Conservation (phyloP, 1,140 invertebrate species). For the Drosophila serrata region DNA sequence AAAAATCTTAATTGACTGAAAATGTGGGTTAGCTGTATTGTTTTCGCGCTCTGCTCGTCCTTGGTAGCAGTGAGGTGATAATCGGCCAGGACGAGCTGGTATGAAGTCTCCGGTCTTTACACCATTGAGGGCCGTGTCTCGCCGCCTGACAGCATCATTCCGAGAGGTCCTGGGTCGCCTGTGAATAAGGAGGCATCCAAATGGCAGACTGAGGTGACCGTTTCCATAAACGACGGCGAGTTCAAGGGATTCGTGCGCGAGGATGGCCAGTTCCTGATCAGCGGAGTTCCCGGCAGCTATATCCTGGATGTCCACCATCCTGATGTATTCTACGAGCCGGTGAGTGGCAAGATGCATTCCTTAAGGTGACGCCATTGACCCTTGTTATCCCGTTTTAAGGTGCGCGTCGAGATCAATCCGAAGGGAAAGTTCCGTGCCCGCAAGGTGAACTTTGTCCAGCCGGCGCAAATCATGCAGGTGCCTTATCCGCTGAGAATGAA, state of each 20-base stretch:
- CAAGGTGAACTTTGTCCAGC: conserved; percentile 98
- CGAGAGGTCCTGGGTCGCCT: conserved; percentile 74
- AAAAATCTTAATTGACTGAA: conserved; percentile 19
- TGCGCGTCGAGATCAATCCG: conserved; percentile 96
- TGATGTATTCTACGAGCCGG: conserved; percentile 95
- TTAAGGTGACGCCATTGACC: not conserved
- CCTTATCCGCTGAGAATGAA: conserved; percentile 97
- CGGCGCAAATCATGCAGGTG: conserved; percentile 93
- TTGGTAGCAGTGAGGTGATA: conserved; percentile 44
- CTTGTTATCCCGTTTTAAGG: conserved; percentile 13
- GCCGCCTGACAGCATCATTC: conserved; percentile 86
- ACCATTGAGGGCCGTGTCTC: conserved; percentile 93
- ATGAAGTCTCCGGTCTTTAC: conserved; percentile 70
- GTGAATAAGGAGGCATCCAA: conserved; percentile 84
- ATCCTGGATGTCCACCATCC: conserved; percentile 97
- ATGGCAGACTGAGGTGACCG: conserved; percentile 92
- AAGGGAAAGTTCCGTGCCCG: conserved; percentile 98
- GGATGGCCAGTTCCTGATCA: conserved; percentile 97
- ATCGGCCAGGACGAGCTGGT: conserved; percentile 70
- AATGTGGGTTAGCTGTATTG: conserved; percentile 59
- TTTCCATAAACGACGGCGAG: conserved; percentile 95
- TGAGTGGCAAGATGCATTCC: conserved; percentile 69
- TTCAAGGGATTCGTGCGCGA: conserved; percentile 94
- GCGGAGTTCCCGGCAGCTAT: conserved; percentile 98
- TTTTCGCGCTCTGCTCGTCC: conserved; percentile 43